Conservation (phyloP, 2,888 invertebrate species). For the Oligia fasciuncula region DNA sequence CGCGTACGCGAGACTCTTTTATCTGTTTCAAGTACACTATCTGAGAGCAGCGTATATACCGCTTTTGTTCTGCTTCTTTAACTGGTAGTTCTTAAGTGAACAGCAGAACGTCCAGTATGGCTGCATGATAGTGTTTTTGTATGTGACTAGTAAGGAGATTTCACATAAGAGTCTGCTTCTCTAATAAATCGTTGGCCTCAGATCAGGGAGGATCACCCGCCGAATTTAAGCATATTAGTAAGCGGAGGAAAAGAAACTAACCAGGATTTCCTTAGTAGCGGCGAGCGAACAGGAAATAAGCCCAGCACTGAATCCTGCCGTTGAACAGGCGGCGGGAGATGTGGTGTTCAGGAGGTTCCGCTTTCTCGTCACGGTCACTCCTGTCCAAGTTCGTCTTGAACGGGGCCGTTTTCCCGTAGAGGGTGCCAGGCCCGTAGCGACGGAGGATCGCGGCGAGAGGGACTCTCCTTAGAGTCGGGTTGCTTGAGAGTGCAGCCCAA, state of each 20-base stretch:
- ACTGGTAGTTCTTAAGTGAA: neutral
- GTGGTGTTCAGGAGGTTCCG: conserved; percentile 89
- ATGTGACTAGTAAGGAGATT: conserved; percentile 17
- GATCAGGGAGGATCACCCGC: conserved; percentile 66
- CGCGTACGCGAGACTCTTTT: conserved; percentile 35
- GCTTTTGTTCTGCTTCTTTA: conserved; percentile 8
- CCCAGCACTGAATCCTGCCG: conserved; percentile 90
- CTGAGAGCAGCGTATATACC: neutral
- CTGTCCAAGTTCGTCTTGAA: conserved; percentile 88
- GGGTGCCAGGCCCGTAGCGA: conserved; percentile 89
- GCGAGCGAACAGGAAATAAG: conserved; percentile 88
- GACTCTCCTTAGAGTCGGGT: conserved; percentile 85
- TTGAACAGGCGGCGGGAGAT: conserved; percentile 83
- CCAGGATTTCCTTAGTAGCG: conserved; percentile 80
- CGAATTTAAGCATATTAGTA: conserved; percentile 92
- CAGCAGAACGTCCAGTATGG: neutral
- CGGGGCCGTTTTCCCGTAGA: conserved; percentile 78
- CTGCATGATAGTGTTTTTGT: conserved; percentile 12
- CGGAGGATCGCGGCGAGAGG: conserved; percentile 72
- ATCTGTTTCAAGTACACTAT: neutral
- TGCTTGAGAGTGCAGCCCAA: conserved; percentile 91
- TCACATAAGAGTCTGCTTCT: conserved; percentile 64
- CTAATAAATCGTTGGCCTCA: conserved; percentile 74
- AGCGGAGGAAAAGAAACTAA: conserved; percentile 93
- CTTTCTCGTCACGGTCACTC: conserved; percentile 70